Evolutionary conservation across 2,888 invertebrate species (phyloP).

Genomic region (Stenurella melanura): DNA sequence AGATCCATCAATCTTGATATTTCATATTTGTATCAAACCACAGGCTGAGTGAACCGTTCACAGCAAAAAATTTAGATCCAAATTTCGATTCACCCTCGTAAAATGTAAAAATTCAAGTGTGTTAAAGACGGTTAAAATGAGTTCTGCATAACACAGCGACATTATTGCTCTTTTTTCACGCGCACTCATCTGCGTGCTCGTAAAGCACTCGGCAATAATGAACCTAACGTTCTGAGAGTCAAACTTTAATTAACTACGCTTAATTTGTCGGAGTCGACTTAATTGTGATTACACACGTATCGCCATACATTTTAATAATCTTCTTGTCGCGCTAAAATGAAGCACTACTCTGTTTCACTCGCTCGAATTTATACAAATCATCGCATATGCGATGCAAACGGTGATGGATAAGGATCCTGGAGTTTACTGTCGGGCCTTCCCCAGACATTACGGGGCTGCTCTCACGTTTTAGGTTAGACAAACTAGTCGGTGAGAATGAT

Average conservation of each 20-base stretch:
- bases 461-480: neutral
- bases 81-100: neutral
- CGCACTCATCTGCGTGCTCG: conserved; percentile 6
- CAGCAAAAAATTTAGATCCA: too few species aligned
- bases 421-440: conserved; percentile 22
- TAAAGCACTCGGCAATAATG: conserved; percentile 10
- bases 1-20: too few species aligned
- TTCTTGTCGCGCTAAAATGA: conserved; percentile 35
- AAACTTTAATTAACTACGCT: conserved; percentile 17
- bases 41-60: too few species aligned
- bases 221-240: conserved; percentile 25
- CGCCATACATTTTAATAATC: conserved; percentile 44
- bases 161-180: neutral
- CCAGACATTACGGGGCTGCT: neutral
- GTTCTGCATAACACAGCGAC: neutral
- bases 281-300: conserved; percentile 39
- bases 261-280: conserved; percentile 34
- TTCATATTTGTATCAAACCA: too few species aligned
- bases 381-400: conserved; percentile 32
- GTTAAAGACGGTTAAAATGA: neutral
- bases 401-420: conserved; percentile 36
- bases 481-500: too few species aligned
- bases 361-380: conserved; percentile 42
- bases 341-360: conserved; percentile 36
- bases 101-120: neutral